phyloP scores from a whole-genome alignment of 2,113 vertebrate genomes.

The Varanus salvator region DNA sequence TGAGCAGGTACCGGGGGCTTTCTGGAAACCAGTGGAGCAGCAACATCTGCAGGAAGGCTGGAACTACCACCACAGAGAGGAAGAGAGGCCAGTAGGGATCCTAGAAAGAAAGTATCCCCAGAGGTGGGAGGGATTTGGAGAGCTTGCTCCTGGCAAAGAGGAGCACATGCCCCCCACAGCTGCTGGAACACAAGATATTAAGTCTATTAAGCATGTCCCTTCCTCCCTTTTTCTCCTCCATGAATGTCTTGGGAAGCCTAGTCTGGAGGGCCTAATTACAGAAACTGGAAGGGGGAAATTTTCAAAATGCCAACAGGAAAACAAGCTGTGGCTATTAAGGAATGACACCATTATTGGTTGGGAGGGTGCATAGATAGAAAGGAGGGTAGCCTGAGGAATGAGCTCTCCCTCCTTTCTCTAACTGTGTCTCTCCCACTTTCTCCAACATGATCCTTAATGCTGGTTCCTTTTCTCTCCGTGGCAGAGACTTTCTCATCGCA shows the following conservation, averaged over 20 bases:
- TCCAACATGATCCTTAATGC: not conserved
- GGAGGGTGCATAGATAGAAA: not conserved
- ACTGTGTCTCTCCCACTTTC: not conserved
- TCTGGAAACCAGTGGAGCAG: constrained; percentile 91
- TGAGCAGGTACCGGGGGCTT: constrained; percentile 90
- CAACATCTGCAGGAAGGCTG: constrained; percentile 83
- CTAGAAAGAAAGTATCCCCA: constrained; percentile 65
- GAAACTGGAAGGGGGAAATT: not conserved
- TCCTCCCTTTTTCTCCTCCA: not conserved
- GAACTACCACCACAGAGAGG: constrained; percentile 82
- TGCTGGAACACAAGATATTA: too few relatives aligned
- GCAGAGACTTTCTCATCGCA: not conserved
- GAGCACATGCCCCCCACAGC: not conserved
- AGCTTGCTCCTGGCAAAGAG: not conserved
- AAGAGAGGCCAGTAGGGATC: constrained; percentile 89
- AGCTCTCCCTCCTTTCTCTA: not conserved
- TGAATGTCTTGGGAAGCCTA: not conserved
- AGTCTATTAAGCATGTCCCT: not conserved
- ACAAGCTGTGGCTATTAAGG: not conserved
- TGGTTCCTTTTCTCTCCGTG: not conserved
- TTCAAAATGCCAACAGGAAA: not conserved
- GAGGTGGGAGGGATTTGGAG: not conserved
- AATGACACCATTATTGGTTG: not conserved
- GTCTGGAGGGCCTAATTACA: too few relatives aligned
- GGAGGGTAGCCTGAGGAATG: not conserved